A percentile compares a stretch with the other conserved stretches of the same genome.
phyloP scores from a whole-genome alignment of 2,113 vertebrate genomes.

The Lagopus leucura region DNA sequence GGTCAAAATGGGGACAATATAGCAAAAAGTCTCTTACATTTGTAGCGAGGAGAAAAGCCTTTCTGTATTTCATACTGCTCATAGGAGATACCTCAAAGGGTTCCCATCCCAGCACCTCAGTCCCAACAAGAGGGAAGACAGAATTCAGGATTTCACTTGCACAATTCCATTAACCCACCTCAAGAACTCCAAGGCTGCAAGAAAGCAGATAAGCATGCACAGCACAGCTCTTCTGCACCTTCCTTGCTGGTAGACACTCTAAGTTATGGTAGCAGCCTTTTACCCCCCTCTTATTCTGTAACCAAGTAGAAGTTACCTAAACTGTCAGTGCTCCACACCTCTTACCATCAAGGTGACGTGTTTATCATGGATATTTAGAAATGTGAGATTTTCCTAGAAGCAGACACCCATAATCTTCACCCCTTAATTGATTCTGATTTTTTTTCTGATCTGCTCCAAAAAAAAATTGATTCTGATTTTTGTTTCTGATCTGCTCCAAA shows the following conservation, averaged over 20 bases:
- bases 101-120: background rate
- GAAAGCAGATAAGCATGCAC: background rate
- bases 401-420: background rate
- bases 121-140: background rate
- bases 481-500: background rate
- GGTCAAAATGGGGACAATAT: background rate
- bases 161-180: background rate
- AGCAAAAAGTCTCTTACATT: rapidly evolving
- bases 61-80: background rate
- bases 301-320: background rate
- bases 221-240: background rate
- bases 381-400: background rate
- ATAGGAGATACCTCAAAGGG: background rate
- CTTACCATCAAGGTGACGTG: background rate
- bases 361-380: background rate
- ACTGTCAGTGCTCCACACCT: background rate
- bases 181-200: background rate
- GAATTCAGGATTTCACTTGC: background rate
- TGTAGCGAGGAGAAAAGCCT: background rate
- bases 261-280: background rate
- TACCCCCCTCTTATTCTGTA: background rate
- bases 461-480: background rate
- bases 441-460: background rate
- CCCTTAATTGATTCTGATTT: background rate
- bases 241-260: background rate